Percentiles rank a stretch among this genome's conserved stretches.
phyloP scores from a whole-genome alignment of 2,888 invertebrate species.

The Arrhopalites spinosus region DNA sequence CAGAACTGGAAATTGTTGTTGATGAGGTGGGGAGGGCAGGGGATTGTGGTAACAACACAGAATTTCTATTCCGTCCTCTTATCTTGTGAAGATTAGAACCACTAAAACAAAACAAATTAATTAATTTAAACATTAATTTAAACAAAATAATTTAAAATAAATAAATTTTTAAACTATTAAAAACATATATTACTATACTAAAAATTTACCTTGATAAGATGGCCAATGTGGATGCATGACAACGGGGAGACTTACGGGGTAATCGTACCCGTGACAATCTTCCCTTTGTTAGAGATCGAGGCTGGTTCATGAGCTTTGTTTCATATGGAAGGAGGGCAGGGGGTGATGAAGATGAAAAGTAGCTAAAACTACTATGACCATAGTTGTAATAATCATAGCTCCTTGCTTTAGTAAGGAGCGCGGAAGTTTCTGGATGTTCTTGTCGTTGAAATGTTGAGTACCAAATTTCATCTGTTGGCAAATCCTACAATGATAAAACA shows the following conservation, averaged over 20 bases:
- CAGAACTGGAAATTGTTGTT: too few relatives aligned
- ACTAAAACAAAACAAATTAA: too few relatives aligned
- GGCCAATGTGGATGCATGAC: conserved; percentile 85
- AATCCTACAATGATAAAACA: conserved; percentile 50
- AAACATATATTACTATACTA: too few relatives aligned
- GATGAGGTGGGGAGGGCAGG: too few relatives aligned
- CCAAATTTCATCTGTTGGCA: conserved; percentile 78
- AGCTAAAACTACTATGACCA: not conserved
- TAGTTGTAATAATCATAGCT: not conserved
- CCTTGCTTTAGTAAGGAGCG: conserved; percentile 3
- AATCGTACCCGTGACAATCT: conserved; percentile 59
- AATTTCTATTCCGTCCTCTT: conserved; percentile 26
- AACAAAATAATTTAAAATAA: too few relatives aligned
- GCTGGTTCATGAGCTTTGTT: conserved; percentile 41
- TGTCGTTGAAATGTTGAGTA: conserved; percentile 77
- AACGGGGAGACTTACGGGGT: conserved; percentile 82
- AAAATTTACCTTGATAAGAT: too few relatives aligned
- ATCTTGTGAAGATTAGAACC: conserved; percentile 51
- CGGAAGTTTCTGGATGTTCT: conserved; percentile 62
- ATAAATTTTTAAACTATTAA: too few relatives aligned
- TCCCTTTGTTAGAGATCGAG: conserved; percentile 43
- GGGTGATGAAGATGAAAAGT: not conserved
- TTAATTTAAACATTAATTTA: too few relatives aligned
- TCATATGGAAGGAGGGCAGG: conserved; percentile 52
- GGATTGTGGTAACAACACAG: not conserved